Evolutionary conservation across 2,888 invertebrate genomes (phyloP).

Genomic region (Ophraella communa): DNA sequence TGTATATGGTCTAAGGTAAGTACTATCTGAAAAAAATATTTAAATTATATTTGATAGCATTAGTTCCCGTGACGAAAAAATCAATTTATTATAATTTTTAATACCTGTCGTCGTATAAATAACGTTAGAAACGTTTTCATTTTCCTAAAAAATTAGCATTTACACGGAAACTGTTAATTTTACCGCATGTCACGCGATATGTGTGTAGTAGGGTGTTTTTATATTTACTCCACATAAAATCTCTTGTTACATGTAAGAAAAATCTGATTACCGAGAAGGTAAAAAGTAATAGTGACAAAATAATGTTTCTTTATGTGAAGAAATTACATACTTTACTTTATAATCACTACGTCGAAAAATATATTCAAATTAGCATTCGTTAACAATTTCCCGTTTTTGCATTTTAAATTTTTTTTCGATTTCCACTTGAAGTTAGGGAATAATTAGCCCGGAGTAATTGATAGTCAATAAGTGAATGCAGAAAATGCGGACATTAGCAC

Average conservation of each 20-base stretch:
- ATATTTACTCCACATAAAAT: background rate
- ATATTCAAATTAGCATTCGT: background rate
- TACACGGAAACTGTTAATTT: background rate
- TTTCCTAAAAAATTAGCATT: background rate
- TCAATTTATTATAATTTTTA: background rate
- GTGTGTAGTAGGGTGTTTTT: background rate
- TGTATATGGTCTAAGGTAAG: too few relatives aligned
- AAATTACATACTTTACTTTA: too few relatives aligned
- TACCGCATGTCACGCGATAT: background rate
- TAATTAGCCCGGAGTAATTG: slow-evolving; percentile 15
- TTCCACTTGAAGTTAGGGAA: slow-evolving; percentile 10
- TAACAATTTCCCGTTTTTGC: background rate
- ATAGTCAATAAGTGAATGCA: slow-evolving; percentile 16
- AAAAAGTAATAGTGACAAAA: too few relatives aligned
- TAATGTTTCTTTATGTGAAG: too few relatives aligned
- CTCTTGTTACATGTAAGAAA: too few relatives aligned
- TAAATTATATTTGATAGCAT: background rate
- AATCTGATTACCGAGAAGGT: too few relatives aligned
- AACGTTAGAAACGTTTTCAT: background rate
- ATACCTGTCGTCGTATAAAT: background rate
- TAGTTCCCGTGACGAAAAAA: background rate
- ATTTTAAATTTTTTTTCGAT: background rate
- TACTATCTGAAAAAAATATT: too few relatives aligned
- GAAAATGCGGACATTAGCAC: slow-evolving; percentile 21
- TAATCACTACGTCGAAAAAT: too few relatives aligned